These are phyloP conservation scores for Eunapius fragilis DNA, from an alignment of 37 sponge, comb jelly and placozoan species.

Conservation along the genomic window DNA sequence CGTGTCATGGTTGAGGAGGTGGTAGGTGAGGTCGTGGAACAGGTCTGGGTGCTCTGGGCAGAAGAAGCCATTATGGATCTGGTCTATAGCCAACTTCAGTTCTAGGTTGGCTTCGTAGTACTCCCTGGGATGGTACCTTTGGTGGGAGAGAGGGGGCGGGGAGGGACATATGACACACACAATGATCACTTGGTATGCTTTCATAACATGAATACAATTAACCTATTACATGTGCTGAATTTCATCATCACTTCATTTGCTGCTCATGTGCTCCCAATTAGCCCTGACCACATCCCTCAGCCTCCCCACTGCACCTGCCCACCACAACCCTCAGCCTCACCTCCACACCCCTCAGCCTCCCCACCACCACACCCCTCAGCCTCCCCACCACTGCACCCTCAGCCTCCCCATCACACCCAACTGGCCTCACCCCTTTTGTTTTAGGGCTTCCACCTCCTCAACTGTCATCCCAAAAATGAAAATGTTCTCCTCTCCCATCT, in stretches of 20 bases:
- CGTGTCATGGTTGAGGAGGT: conserved; percentile 93
- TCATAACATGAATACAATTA: no score
- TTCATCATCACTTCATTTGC: no score
- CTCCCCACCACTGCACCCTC: no score
- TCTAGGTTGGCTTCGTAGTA: conserved; percentile 89
- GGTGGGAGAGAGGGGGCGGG: neutral
- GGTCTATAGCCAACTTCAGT: conserved; percentile 86
- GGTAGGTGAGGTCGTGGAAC: conserved; percentile 80
- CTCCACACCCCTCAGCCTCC: no score
- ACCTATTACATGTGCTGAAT: no score
- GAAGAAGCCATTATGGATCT: conserved; percentile 86
- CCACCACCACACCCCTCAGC: no score
- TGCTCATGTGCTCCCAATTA: no score
- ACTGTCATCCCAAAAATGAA: conserved; percentile 99
- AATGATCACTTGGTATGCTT: no score
- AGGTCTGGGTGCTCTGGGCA: conserved; percentile 73
- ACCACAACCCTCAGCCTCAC: no score
- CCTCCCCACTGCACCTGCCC: no score
- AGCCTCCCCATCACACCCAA: no score
- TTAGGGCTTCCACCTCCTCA: conserved; percentile 75
- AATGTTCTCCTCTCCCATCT: conserved; percentile 96
- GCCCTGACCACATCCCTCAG: no score
- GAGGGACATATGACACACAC: conserved; percentile 34
- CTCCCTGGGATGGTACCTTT: conserved; percentile 77
- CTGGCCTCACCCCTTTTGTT: conserved; percentile 66